These are phyloP conservation scores for Betta splendens DNA, from an alignment of 2,797 vertebrate species.

Conservation along the genomic window DNA sequence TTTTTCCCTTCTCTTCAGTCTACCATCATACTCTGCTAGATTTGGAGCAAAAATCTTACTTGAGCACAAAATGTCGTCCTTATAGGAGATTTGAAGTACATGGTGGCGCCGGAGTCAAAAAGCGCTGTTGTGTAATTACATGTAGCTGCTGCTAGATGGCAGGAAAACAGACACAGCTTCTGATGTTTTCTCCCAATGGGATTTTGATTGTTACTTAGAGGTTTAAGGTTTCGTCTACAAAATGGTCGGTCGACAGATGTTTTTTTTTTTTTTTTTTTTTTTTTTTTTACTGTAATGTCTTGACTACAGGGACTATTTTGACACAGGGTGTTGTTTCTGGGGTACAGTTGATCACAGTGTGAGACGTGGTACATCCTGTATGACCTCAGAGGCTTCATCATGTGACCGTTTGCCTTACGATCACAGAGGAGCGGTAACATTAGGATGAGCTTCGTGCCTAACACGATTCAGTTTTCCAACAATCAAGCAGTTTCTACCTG, in stretches of 20 bases:
- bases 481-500: slow-evolving; percentile 36
- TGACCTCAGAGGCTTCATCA: slow-evolving; percentile 28
- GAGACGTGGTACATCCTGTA: slow-evolving; percentile 23
- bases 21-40: slow-evolving; percentile 19
- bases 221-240: slow-evolving; percentile 11
- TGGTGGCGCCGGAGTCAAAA: slow-evolving; percentile 29
- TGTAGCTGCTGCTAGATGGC: slow-evolving; percentile 61
- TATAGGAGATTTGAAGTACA: slow-evolving; percentile 40
- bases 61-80: slow-evolving; percentile 27
- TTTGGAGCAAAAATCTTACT: slow-evolving; percentile 14
- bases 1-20: slow-evolving; percentile 29
- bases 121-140: slow-evolving; percentile 45
- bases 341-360: slow-evolving; percentile 16
- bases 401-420: slow-evolving; percentile 42
- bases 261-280: too few relatives aligned
- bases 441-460: slow-evolving; percentile 27
- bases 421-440: slow-evolving; percentile 25
- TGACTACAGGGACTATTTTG: slow-evolving; percentile 30
- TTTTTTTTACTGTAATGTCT: slow-evolving; percentile 2
- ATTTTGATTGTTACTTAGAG: slow-evolving; percentile 15
- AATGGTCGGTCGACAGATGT: too few relatives aligned
- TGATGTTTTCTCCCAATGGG: slow-evolving; percentile 46
- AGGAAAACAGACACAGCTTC: slow-evolving; percentile 33
- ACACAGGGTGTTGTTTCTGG: slow-evolving; percentile 14
- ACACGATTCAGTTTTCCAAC: slow-evolving; percentile 38